These are phyloP conservation scores for Epinephelus coioides DNA, from an alignment of 2,797 vertebrate genomes.

Conservation along the genomic window DNA sequence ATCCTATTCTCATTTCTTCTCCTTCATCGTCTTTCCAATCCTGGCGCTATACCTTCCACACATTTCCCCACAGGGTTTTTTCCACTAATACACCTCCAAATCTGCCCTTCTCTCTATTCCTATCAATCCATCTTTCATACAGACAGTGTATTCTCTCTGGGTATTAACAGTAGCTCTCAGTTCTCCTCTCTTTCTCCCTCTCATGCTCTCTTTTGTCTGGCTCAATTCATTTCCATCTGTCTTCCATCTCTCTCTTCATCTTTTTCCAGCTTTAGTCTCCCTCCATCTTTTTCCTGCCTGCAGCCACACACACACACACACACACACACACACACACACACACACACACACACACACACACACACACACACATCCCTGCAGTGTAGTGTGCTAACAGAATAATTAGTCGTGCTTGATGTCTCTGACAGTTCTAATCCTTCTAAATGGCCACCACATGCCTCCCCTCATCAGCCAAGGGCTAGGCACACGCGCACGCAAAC, in stretches of 20 bases:
- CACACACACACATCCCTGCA: slow-evolving; percentile 54
- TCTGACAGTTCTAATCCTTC: slow-evolving; percentile 88
- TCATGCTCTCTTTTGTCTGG: slow-evolving; percentile 50
- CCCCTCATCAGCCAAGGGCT: slow-evolving; percentile 79
- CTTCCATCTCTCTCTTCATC: slow-evolving; percentile 54
- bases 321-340: slow-evolving; percentile 36
- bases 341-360: slow-evolving; percentile 42
- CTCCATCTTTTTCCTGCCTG: slow-evolving; percentile 49
- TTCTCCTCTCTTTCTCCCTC: slow-evolving; percentile 29
- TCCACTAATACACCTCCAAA: slow-evolving; percentile 35
- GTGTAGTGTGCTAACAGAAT: slow-evolving; percentile 81
- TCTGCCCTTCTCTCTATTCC: slow-evolving; percentile 42
- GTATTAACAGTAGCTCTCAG: slow-evolving; percentile 59
- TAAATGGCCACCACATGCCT: slow-evolving; percentile 89
- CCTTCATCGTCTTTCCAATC: slow-evolving; percentile 16
- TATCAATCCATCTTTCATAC: slow-evolving; percentile 62
- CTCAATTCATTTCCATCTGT: slow-evolving; percentile 69
- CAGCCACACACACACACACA: slow-evolving; percentile 36
- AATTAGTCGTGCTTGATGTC: slow-evolving; percentile 88
- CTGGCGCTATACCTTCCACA: slow-evolving; percentile 16
- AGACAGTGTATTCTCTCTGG: slow-evolving; percentile 52
- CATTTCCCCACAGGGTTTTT: slow-evolving; percentile 34
- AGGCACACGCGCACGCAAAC: slow-evolving; percentile 56
- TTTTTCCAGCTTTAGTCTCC: slow-evolving; percentile 46
- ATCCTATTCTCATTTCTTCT: slow-evolving; percentile 21